A percentile compares a stretch with the other conserved stretches of the same genome.
phyloP scores from a whole-genome alignment of 2,113 vertebrate species.

The Arothron firmamentum region DNA sequence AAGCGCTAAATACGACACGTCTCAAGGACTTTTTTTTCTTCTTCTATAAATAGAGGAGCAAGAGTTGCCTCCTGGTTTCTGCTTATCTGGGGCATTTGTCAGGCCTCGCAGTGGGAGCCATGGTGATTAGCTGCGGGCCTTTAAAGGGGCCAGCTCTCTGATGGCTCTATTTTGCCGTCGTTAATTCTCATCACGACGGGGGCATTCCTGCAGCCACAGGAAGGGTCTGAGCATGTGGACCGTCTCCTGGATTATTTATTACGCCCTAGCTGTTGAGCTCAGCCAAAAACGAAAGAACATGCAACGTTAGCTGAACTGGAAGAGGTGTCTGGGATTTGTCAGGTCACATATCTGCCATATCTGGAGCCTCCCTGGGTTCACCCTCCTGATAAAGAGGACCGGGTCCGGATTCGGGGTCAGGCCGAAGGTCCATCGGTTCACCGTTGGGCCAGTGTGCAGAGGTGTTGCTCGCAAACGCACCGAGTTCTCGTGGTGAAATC shows the following conservation, averaged over 20 bases:
- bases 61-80: constrained; percentile 50
- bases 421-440: too few species aligned
- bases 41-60: constrained; percentile 42
- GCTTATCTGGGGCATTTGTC: constrained; percentile 65
- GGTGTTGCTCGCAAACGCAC: too few species aligned
- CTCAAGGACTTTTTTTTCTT: constrained; percentile 22
- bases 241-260: constrained; percentile 31
- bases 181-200: constrained; percentile 60
- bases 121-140: constrained; percentile 60
- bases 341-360: too few species aligned
- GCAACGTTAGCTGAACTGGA: too few species aligned
- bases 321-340: too few species aligned
- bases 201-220: constrained; percentile 26
- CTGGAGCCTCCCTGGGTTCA: too few species aligned
- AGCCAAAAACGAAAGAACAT: neutral
- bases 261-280: neutral
- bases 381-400: too few species aligned
- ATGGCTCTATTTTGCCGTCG: constrained; percentile 62
- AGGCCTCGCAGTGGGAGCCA: constrained; percentile 39
- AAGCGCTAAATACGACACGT: constrained; percentile 28
- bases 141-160: constrained; percentile 64
- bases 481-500: too few species aligned
- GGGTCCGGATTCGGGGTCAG: too few species aligned
- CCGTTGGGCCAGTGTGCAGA: too few species aligned
- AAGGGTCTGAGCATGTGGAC: constrained; percentile 12